Base-by-base conservation (phyloP, 2,113 vertebrate species). In the Vicugna pacos region DNA sequence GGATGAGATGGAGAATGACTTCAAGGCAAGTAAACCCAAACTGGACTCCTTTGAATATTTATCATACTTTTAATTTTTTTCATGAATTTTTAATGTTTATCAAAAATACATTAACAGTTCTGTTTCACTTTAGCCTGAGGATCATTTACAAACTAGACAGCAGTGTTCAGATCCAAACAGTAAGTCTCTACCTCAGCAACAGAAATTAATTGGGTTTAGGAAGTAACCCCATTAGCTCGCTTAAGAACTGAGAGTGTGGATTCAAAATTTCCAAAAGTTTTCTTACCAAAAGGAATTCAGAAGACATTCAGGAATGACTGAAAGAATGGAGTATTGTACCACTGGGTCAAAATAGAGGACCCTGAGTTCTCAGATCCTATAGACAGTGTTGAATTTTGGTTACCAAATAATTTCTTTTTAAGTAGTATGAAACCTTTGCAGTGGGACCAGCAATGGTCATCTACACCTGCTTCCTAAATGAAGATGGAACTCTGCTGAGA, bases 81-180 rank as follows among this genome's bases (percentile, higher is more conserved):
- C 95, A 98, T 98, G 62, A 95, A 98, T 97, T 72, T 95, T 98
- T 98, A 97, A 98, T 42, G 84, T 96, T 98, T 97, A 98, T 98
- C 84, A 98, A 98, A 98, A 98, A 97, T 97, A 75, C 85, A 98
- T 98, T 98, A 98, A 98, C 48, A 50, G n/a, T 69, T 97, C 97
- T 96, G 70, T 97, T 98, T 98, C 90, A 89, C 95, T 98, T 98
- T 88, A 98, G 97, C 95, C 80, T 97, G 52, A 56, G 77, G 32
- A 97, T 97, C 88, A 96, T 98, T 98, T 97, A 98, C 88, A 97
- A 97, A 97, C 94, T 0, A 96, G 96, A 86, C 75, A 97, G 65
- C 26, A 84, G 94, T 97, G 83, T 96, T 98, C 96, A 95, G 83
- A 97, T 87, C 95, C 89, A 96, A 98, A 98, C 22, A 89, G 86